Conservation (phyloP, 2,888 invertebrate genomes). For the Tanaodytes sp. region DNA sequence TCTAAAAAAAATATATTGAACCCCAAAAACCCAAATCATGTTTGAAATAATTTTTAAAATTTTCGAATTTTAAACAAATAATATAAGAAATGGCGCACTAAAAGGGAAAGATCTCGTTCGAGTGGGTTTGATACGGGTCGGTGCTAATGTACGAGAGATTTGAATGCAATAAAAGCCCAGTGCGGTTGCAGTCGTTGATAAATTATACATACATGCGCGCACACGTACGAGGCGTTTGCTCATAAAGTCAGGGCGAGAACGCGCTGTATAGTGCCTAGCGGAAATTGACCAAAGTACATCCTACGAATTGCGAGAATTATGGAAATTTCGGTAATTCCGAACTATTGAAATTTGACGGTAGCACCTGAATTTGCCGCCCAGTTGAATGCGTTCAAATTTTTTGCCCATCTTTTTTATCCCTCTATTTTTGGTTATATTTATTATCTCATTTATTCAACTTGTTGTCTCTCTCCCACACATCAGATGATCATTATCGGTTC, state of each 20-base stretch:
- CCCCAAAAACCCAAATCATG: no score
- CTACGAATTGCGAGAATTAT: conserved; percentile 65
- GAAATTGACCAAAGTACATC: conserved; percentile 55
- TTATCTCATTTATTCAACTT: neutral
- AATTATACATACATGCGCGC: conserved; percentile 52
- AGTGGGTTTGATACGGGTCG: conserved; percentile 25
- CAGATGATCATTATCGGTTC: no score
- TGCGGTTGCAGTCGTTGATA: conserved; percentile 30
- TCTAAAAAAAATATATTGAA: no score
- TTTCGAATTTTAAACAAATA: no score
- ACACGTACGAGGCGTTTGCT: conserved; percentile 43
- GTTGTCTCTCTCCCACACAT: neutral
- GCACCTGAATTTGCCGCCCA: conserved; percentile 35
- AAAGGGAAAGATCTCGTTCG: conserved; percentile 22
- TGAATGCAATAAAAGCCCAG: conserved; percentile 39
- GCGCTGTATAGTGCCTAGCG: conserved; percentile 32
- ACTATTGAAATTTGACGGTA: conserved; percentile 45
- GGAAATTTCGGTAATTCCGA: conserved; percentile 58
- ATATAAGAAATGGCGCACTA: no score
- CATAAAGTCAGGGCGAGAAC: conserved; percentile 39
- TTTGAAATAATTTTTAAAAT: no score
- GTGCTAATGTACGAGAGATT: conserved; percentile 43
- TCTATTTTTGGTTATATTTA: neutral
- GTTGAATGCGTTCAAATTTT: conserved; percentile 30
- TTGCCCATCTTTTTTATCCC: conserved; percentile 6